Percentiles rank a stretch among this genome's conserved stretches.
These are phyloP conservation scores for Valencia hispanica DNA, from an alignment of 2,797 vertebrate genomes.

Conservation along the genomic window DNA sequence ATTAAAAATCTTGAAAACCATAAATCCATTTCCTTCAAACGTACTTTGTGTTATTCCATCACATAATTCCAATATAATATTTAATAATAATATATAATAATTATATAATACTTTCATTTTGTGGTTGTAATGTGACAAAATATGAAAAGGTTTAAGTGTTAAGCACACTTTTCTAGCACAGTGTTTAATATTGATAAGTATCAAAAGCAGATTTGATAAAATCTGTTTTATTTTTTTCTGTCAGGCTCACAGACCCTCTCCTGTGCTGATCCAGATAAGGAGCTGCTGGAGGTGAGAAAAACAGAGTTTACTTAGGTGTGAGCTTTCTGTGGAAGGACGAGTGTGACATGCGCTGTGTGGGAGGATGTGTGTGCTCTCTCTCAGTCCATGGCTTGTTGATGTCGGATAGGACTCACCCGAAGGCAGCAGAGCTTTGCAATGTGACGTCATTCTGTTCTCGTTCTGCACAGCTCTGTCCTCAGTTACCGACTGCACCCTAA, in stretches of 20 bases:
- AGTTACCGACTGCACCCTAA: slow-evolving; percentile 41
- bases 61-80: background rate
- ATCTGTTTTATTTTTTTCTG: slow-evolving; percentile 3
- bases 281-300: slow-evolving; percentile 85
- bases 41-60: background rate
- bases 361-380: slow-evolving; percentile 45
- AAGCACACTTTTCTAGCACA: background rate
- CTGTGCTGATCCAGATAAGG: slow-evolving; percentile 83
- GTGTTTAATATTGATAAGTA: slow-evolving; percentile 10
- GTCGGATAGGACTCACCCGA: slow-evolving; percentile 44
- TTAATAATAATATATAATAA: no score
- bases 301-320: slow-evolving; percentile 5
- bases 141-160: background rate
- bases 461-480: slow-evolving; percentile 21
- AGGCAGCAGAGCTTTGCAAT: slow-evolving; percentile 48
- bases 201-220: slow-evolving; percentile 6
- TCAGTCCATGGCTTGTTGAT: slow-evolving; percentile 39
- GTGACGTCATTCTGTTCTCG: slow-evolving; percentile 23
- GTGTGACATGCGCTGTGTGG: slow-evolving; percentile 29
- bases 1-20: background rate
- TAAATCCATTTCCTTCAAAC: background rate
- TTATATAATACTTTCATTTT: no score
- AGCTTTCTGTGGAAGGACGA: slow-evolving; percentile 29
- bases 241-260: slow-evolving; percentile 87
- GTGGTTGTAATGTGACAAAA: background rate